phyloP scores from a whole-genome alignment of 2,888 invertebrate genomes.

The Halictus ligatus region DNA sequence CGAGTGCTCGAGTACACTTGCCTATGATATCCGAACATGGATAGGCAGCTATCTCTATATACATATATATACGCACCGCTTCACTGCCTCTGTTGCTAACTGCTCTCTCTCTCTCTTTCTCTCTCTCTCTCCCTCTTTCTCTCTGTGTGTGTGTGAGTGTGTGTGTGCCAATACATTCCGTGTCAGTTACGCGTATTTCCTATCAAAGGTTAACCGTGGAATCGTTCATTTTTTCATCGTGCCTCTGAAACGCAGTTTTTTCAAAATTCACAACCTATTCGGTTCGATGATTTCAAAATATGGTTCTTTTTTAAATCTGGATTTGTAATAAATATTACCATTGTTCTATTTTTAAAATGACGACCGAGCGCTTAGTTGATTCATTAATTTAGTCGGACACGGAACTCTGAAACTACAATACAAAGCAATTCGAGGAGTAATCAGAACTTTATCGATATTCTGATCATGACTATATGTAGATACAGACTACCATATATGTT shows the following conservation, averaged over 20 bases:
- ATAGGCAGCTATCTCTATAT: not conserved
- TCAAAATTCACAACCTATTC: not conserved
- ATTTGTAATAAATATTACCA: not conserved
- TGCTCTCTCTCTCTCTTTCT: not conserved
- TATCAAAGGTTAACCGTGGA: not conserved
- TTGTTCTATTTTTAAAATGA: no score
- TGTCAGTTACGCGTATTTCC: not conserved
- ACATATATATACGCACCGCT: not conserved
- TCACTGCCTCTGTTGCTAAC: not conserved
- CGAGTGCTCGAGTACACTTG: slow-evolving; percentile 5
- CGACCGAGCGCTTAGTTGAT: no score
- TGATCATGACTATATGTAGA: no score
- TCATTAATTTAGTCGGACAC: no score
- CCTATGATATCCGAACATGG: not conserved
- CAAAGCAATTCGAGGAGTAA: no score
- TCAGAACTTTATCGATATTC: no score
- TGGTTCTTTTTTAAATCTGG: not conserved
- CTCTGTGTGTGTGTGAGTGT: not conserved
- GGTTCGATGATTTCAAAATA: not conserved
- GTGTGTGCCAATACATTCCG: not conserved
- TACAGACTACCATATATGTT: no score
- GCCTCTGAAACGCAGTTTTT: not conserved
- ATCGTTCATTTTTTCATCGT: not conserved
- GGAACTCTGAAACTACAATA: no score
- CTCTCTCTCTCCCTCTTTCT: no score